A percentile compares a stretch with the other conserved stretches of the same genome.
phyloP scores from a whole-genome alignment of 2,888 invertebrate genomes.

The Drosophila rellima region DNA sequence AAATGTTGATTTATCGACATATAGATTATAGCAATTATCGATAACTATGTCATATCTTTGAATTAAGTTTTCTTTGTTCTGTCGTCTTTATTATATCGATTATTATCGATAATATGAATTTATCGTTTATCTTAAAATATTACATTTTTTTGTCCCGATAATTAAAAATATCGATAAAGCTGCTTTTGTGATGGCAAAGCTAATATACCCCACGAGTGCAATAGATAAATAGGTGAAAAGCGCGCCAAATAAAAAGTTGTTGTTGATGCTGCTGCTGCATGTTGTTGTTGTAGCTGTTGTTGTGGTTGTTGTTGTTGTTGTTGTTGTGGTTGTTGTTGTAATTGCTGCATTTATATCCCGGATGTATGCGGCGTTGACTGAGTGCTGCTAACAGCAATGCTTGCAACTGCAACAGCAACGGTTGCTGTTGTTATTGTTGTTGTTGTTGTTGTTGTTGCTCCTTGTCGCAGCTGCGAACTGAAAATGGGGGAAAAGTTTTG shows the following conservation, averaged over 20 bases:
- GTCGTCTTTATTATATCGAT: neutral
- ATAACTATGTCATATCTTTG: neutral
- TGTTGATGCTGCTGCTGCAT: conserved; percentile 15
- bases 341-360: conserved; percentile 48
- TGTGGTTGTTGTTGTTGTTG: conserved; percentile 6
- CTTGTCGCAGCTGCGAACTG: conserved; percentile 35
- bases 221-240: conserved; percentile 31
- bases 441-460: conserved; percentile 22
- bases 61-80: neutral
- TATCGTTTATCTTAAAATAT: no score
- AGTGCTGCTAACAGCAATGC: conserved; percentile 42
- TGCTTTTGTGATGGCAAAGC: neutral
- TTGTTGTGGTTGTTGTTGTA: conserved; percentile 23
- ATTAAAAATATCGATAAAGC: neutral
- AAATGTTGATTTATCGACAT: neutral
- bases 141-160: neutral
- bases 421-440: conserved; percentile 22
- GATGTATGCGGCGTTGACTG: conserved; percentile 48
- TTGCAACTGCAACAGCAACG: conserved; percentile 42
- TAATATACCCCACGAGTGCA: conserved; percentile 7
- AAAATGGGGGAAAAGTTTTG: conserved; percentile 49
- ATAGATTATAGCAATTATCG: neutral
- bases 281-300: no score
- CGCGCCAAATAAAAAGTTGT: conserved; percentile 40
- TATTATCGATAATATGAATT: neutral